phyloP scores from a whole-genome alignment of 2,113 vertebrate species.

The Arizona elegans region DNA sequence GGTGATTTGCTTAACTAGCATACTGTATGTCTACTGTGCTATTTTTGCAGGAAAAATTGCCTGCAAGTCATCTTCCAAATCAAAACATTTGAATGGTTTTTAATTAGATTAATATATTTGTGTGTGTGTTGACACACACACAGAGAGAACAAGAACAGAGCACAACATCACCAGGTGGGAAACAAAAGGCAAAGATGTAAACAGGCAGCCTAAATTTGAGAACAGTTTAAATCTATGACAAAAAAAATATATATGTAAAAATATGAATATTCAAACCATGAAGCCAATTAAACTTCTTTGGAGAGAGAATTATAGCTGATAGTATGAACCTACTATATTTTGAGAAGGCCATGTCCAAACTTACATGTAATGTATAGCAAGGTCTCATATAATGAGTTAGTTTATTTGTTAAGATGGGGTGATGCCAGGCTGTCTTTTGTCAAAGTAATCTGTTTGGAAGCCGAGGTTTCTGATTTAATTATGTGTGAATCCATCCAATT shows the following conservation, averaged over 20 bases:
- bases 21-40: neutral
- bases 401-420: neutral
- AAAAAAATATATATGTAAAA: neutral
- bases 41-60: neutral
- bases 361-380: neutral
- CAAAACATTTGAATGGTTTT: neutral
- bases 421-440: neutral
- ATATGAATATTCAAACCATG: neutral
- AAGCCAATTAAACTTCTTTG: neutral
- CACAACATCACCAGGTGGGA: neutral
- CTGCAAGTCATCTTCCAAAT: neutral
- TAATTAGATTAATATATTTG: neutral
- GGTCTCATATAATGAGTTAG: neutral
- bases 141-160: neutral
- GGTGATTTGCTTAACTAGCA: neutral
- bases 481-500: neutral
- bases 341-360: neutral
- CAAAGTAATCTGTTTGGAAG: neutral
- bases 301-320: neutral
- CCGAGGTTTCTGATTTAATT: neutral
- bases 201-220: neutral
- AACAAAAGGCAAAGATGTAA: neutral
- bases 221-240: neutral
- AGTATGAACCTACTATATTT: neutral
- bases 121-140: neutral